Base-by-base conservation (phyloP, 2,888 invertebrate genomes). In the Phoenoteleia sp. region DNA sequence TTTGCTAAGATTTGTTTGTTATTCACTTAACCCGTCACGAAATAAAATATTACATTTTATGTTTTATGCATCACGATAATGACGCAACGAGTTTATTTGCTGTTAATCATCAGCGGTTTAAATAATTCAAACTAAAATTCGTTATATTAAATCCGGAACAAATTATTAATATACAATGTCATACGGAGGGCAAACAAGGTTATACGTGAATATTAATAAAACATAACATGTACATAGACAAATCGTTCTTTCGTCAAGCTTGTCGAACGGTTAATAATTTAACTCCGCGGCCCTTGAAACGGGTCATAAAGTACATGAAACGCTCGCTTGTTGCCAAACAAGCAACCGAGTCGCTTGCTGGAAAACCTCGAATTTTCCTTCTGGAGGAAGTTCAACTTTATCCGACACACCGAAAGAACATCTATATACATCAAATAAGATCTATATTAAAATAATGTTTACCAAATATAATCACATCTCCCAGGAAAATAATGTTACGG, bases 191-290 rank as follows among this genome's bases (percentile, higher is more conserved):
- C 56, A 66, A 76, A 64, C 49, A 58, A 49, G 47, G 47, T 39
- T 49, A 69, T 49, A 29, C 27, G 52, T 45, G 25, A 58, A 71
- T 64, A 71, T 47, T 76, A 67, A 67, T 76, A 58, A 58, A 58
- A 45, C 23, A 62, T 47, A 15, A 2, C 21, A 25, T 29, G 23
- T 62, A 36, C 25, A 60, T 58, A 39, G 83, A 82, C 62, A 54
- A 85, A 66, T 77, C 60, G 56, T 67, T 69, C 64, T 54, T 47
- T 75, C 66, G 69, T 71, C 69, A 80, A 81, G 88, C 87, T 85
- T 86, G 88, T 83, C 81, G 84, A 84, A 85, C 79, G 79, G 88
- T 89, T 89, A 90, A 90, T 90, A 88, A 90, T 86, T 89, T 89
- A 90, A 88, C 39, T 85, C 82, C 83, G 74, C 84, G 52, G 42